These are phyloP conservation scores for Canis aureus DNA, from an alignment of 2,113 vertebrate species.

Conservation along the genomic window DNA sequence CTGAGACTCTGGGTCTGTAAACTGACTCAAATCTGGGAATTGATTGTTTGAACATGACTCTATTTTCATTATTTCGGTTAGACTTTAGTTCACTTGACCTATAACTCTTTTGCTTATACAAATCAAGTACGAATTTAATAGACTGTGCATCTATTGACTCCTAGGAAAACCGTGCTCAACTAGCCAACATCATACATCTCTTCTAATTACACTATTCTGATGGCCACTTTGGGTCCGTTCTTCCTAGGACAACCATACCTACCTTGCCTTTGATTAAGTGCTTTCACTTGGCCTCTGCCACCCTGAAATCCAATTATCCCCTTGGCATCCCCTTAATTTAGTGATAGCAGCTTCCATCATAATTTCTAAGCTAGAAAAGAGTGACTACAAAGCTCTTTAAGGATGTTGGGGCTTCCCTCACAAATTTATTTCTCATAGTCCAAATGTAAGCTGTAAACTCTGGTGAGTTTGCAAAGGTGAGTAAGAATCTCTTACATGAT, in stretches of 20 bases:
- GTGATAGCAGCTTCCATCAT: background rate
- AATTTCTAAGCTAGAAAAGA: background rate
- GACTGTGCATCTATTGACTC: background rate
- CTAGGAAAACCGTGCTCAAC: background rate
- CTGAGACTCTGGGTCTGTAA: background rate
- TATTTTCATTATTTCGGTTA: background rate
- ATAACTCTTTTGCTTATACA: background rate
- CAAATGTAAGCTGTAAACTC: background rate
- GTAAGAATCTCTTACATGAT: background rate
- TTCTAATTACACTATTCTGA: background rate
- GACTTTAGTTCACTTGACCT: constrained; percentile 1
- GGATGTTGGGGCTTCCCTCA: background rate
- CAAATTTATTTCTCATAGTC: background rate
- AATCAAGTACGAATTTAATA: background rate
- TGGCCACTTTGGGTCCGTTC: background rate
- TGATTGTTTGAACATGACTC: background rate
- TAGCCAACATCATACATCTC: too few species aligned
- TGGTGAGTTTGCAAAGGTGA: background rate
- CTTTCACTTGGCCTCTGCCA: background rate
- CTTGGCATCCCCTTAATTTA: background rate
- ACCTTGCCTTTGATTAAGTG: background rate
- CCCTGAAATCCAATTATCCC: background rate
- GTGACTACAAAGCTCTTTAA: background rate
- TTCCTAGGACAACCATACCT: background rate
- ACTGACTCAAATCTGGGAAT: background rate